Evolutionary conservation across 2,113 vertebrate genomes (phyloP).

Genomic region (Hippoglossus stenolepis): DNA sequence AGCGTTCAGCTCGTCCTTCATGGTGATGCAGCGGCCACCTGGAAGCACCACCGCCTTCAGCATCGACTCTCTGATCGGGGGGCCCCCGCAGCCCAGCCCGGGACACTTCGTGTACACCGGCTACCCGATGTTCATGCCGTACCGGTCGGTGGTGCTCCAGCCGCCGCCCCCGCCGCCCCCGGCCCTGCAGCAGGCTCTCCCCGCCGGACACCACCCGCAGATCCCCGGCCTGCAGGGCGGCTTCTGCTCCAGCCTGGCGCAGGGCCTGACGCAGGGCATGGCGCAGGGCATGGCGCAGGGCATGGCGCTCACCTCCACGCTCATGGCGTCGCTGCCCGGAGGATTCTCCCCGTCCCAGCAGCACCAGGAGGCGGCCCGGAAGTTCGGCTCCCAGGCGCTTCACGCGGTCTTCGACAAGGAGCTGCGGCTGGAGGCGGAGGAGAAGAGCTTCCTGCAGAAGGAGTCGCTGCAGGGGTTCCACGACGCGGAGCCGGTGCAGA

Average conservation of each 20-base stretch:
- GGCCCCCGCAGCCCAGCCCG: conserved; percentile 89
- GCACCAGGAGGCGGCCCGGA: conserved; percentile 47
- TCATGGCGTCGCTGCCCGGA: conserved; percentile 95
- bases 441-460: conserved; percentile 89
- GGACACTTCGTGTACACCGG: conserved; percentile 94
- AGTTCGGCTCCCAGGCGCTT: neutral
- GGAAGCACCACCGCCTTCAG: conserved; percentile 95
- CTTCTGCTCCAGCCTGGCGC: conserved; percentile 94
- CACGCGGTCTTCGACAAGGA: conserved; percentile 86
- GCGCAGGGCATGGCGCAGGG: conserved; percentile 93
- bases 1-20: conserved; percentile 88
- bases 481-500: conserved; percentile 86
- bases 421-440: conserved; percentile 86
- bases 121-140: conserved; percentile 98
- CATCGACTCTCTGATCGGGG: conserved; percentile 96
- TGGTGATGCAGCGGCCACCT: conserved; percentile 97
- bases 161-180: conserved; percentile 89
- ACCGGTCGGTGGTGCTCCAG: conserved; percentile 92
- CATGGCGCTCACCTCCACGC: conserved; percentile 95
- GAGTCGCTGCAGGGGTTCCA: conserved; percentile 88
- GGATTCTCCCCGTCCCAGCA: conserved; percentile 88
- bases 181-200: conserved; percentile 83
- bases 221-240: conserved; percentile 88
- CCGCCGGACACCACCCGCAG: conserved; percentile 87
- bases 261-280: conserved; percentile 94